Evolutionary conservation across 1,140 invertebrate genomes (phyloP), one percentile per base, ranked within the genome.

Genomic region (Drosophila pectinifera): DNA sequence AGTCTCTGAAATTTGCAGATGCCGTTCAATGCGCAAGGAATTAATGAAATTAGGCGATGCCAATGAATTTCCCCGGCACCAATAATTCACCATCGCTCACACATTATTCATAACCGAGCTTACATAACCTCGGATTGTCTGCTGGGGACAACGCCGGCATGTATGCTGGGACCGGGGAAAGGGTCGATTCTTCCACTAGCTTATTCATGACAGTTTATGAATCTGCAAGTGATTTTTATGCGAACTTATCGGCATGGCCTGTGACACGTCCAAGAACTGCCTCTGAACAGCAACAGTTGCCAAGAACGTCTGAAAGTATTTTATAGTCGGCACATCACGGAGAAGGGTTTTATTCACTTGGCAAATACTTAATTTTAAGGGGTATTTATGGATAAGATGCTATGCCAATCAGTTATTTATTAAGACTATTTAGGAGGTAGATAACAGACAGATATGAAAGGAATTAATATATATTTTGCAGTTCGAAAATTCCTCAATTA

Each of bases 1-100:
- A 36, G 68, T 77, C 76, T 82, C 68, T 70, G 76, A 76, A 73
- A 89, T 83, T 83, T 89, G 80, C 77, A 78, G 78, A 83, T 78
- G 48, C 69, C 62, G 80, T 77, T 83, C 76, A 80, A 83, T 89
- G 68, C 70, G 76, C 76, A 73, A 80, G 58, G 89, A 86, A 80
- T 89, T 82, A 89, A 88, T 80, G 80, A 88, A 88, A 88, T 89
- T 88, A 89, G 84, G 63, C 49, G 49, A 67, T 38, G 81, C 62
- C 61, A 49, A 83, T 73, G 73, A 62, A 77, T 80, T 83, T 83
- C 24, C 68, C 43, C 34, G 58, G 38, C 58, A 43, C 62, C 75
- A 76, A 82, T 78, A 73, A 70, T 69, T 70, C 43, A 20, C 56
- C 48, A 48, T 56, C 55, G 18, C 61, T 57, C 46, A 18, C 41